A percentile compares a stretch with the other conserved stretches of the same genome.
Conservation (phyloP, 2,113 vertebrate species). For the Mastomys coucha region DNA sequence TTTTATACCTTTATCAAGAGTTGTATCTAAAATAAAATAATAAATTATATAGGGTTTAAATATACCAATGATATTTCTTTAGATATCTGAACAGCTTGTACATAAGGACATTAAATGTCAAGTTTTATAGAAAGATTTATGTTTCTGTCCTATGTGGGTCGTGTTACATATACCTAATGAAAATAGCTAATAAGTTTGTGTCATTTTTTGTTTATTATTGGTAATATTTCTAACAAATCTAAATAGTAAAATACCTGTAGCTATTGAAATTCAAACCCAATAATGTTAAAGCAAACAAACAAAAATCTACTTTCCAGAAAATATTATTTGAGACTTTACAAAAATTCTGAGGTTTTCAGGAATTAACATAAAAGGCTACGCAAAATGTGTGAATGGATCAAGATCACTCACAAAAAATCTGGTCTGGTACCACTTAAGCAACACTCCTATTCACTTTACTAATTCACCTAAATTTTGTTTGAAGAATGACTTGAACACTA, state of each 20-base stretch:
- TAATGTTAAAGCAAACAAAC: background rate
- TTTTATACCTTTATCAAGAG: background rate
- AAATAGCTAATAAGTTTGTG: background rate
- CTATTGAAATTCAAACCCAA: background rate
- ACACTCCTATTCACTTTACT: background rate
- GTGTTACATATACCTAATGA: background rate
- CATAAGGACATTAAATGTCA: background rate
- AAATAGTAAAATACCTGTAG: background rate
- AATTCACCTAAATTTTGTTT: constrained; percentile 1
- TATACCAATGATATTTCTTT: background rate
- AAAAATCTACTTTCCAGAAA: background rate
- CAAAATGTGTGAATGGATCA: constrained; percentile 1
- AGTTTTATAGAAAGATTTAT: background rate
- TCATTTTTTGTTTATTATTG: background rate
- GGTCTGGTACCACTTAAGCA: background rate
- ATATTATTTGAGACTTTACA: background rate
- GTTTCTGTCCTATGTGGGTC: background rate
- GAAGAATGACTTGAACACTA: constrained; percentile 32
- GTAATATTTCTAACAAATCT: background rate
- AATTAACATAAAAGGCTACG: background rate
- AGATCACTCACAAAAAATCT: background rate
- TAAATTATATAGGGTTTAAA: background rate
- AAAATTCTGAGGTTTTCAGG: background rate
- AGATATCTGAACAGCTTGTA: background rate
- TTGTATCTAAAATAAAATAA: background rate